phyloP scores from a whole-genome alignment of 2,797 vertebrate species.

The Petrocephalus schoutedeni region DNA sequence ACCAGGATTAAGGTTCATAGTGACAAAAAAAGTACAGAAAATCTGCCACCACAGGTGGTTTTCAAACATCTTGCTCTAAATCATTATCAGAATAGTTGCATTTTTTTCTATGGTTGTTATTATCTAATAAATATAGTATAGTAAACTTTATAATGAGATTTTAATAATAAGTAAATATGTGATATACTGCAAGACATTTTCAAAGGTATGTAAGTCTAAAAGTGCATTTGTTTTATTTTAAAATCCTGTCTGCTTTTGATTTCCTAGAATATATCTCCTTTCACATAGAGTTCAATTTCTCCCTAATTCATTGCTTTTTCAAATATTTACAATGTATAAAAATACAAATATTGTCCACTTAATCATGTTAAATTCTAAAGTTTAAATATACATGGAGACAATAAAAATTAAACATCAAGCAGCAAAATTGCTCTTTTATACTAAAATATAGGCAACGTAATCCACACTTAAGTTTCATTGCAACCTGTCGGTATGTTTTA shows the following conservation, averaged over 20 bases:
- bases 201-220: not conserved
- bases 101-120: not conserved
- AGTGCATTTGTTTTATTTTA: not conserved
- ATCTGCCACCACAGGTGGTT: not conserved
- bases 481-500: not conserved
- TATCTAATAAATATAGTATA: not conserved
- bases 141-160: not conserved
- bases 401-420: not conserved
- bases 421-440: not conserved
- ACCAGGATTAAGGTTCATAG: not conserved
- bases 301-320: not conserved
- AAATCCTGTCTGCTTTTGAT: not conserved
- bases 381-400: not conserved
- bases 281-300: not conserved
- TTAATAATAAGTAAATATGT: not conserved
- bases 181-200: not conserved
- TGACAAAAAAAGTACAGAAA: not conserved
- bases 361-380: not conserved
- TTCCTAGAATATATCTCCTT: not conserved
- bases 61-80: not conserved
- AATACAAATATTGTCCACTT: not conserved
- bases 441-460: not conserved
- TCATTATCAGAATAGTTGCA: not conserved
- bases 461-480: not conserved
- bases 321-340: not conserved